Base-by-base conservation (phyloP, 1,140 invertebrate species). In the Nebria ingens region DNA sequence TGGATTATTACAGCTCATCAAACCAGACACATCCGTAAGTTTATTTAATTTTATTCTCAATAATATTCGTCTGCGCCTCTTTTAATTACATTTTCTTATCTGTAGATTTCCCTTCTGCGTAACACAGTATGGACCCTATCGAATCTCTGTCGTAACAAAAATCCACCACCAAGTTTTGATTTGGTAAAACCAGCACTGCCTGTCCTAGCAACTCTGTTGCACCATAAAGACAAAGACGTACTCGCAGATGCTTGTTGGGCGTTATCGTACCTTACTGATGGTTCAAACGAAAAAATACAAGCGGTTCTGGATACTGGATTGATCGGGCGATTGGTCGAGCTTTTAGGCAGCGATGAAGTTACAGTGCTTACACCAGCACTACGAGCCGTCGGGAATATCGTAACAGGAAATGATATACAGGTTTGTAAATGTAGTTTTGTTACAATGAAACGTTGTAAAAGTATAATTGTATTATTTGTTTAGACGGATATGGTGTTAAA, bases 241-340 rank as follows among this genome's bases (percentile, higher is more conserved):
- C 67, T 90, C 64, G 86, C 91, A 51, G 95, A 98, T 73, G 84
- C 93, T 6, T 96, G 95, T 65, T 99, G 96, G 96, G 92, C 95
- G 0, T 73, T 98, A 15, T 97, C 94, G 0, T 98, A 98, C 68
- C 74, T 98, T 2, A 96, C 93, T 2, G 94, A 97, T 73, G 93
- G 93, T 1, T 83, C 86, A 0, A 96, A 97, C 70, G 87, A 93
- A 21, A 92, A 93, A 67, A 98, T 98, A 63, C 92, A 89, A 70
- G 80, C 80, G 1, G 87, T 93, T 1, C 77, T 93, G 4, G 78
- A 82, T 20, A 74, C 79, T 9, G 79, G 82, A 12, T 76, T 91
- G 34, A 84, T 97, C 17, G 79, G 82, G 0, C 77, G 81, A 21
- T 75, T 98, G 2, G 83, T 96, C 0, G 73, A 82, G 34, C 70